Evolutionary conservation across 1,140 invertebrate genomes (phyloP).

Genomic region (Bursaphelenchus mucronatus): DNA sequence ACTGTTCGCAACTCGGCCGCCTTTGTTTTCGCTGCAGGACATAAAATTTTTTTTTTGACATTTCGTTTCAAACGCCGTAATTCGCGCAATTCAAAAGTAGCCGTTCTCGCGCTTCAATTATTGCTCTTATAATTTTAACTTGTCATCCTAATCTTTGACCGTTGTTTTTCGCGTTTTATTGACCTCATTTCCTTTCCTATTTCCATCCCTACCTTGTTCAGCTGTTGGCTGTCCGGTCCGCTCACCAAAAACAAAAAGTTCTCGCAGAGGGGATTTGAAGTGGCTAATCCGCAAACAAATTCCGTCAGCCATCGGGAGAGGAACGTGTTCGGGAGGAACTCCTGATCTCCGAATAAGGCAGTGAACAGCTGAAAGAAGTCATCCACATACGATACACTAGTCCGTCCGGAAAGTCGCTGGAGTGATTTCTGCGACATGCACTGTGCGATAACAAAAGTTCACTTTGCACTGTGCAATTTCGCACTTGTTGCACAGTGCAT

Average conservation of each 20-base stretch:
- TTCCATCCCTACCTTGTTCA: constrained; percentile 34
- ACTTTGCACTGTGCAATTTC: too few relatives aligned
- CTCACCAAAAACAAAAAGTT: constrained; percentile 47
- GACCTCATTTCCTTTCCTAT: too few relatives aligned
- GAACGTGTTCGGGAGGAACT: constrained; percentile 47
- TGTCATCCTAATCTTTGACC: background rate
- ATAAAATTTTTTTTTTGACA: too few relatives aligned
- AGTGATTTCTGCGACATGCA: too few relatives aligned
- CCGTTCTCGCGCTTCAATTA: background rate
- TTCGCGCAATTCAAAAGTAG: too few relatives aligned
- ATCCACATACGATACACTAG: too few relatives aligned
- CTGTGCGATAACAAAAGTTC: too few relatives aligned
- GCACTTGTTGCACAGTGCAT: too few relatives aligned
- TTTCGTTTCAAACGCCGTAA: too few relatives aligned
- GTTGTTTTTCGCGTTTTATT: background rate
- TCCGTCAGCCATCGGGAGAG: constrained; percentile 39
- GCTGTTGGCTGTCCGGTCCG: constrained; percentile 46
- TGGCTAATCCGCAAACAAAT: constrained; percentile 36
- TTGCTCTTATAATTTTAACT: background rate
- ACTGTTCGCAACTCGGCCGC: too few relatives aligned
- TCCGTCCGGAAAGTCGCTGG: too few relatives aligned
- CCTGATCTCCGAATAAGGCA: constrained; percentile 42
- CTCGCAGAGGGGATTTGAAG: constrained; percentile 45
- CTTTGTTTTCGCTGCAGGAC: too few relatives aligned
- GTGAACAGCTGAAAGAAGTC: constrained; percentile 33